Conservation (phyloP, 2,888 invertebrate genomes). For the Lasioglossum morio region DNA sequence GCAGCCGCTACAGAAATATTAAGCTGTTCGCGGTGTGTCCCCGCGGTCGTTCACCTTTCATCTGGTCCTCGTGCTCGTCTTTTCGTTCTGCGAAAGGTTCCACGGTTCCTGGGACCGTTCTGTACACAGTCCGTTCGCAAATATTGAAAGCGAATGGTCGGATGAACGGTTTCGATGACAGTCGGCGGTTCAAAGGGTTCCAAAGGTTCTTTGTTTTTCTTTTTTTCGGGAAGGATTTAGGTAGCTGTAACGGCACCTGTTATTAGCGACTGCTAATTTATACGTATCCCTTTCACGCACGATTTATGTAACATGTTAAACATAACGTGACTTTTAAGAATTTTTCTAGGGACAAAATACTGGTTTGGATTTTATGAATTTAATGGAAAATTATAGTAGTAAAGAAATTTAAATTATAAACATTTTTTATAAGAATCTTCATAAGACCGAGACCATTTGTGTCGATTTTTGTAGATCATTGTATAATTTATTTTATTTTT, state of each 20-base stretch:
- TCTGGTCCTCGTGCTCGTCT: background rate
- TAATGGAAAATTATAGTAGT: too few relatives aligned
- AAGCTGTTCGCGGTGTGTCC: slow-evolving; percentile 30
- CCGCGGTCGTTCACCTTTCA: slow-evolving; percentile 51
- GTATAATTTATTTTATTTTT: too few relatives aligned
- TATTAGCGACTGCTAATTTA: background rate
- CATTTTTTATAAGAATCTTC: too few relatives aligned
- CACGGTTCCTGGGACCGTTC: background rate
- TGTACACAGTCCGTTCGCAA: background rate
- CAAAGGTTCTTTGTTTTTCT: background rate
- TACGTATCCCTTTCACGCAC: background rate
- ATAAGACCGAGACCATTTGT: too few relatives aligned
- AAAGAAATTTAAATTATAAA: too few relatives aligned
- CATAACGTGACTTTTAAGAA: background rate
- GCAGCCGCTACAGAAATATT: slow-evolving; percentile 51
- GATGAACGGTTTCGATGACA: background rate
- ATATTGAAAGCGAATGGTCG: slow-evolving; percentile 1
- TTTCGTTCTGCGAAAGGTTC: background rate
- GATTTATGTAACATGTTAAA: background rate
- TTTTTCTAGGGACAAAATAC: background rate
- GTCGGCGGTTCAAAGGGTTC: background rate
- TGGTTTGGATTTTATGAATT: too few relatives aligned
- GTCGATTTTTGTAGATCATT: too few relatives aligned
- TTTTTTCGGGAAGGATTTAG: background rate
- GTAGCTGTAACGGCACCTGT: background rate